Base-by-base conservation (phyloP, 2,113 vertebrate genomes). In the Corynorhinus townsendii region DNA sequence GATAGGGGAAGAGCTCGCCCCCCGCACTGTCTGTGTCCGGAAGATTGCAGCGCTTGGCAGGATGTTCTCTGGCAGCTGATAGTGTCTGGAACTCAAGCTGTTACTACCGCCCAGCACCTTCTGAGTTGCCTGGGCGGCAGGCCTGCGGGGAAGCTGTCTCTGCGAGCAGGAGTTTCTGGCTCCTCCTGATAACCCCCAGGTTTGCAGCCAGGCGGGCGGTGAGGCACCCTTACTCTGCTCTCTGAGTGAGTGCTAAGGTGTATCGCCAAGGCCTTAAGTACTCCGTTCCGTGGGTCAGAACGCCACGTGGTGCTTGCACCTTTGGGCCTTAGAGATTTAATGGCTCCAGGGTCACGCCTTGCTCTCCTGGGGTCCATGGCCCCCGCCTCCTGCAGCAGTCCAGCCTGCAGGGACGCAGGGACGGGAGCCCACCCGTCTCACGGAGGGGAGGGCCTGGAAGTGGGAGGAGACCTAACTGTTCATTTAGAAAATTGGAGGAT, bases 311-410 rank as follows among this genome's bases (percentile, higher is more conserved):
- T 45, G 56, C 68, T 66, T 75, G 22, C 33, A 0, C 35, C 66
- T 45, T 43, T 30, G 47, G 33, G 73, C 73, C 69, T 35, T 40
- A 11, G 62, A 82, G 5, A 88, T 66, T 45, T 28, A 64, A 11
- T 28, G 45, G 9, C 43, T 93, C 86, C 68, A 49, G 4, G 68
- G 14, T 64, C 19, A 35, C 87, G 8, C 17, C 76, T 85, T 14
- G 64, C 40, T 20, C 0, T 20, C 2, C 0, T 30, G 47, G 30
- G 49, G 3, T 7, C 54, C 35, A 2, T 3, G 28, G 24, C 30
- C 19, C 33, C 26, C 24, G 20, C 5, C 15, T 59, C 35, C 43
- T 26, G 33, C 76, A 24, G 15, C 11, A 43, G 4, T 11, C 79
- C 49, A 4, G 5, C 20, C 14, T 3, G 4, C 7, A 77, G 77